A percentile compares a stretch with the other conserved stretches of the same genome.
phyloP scores from a whole-genome alignment of 2,113 vertebrate species.

The Malaclemys terrapin region DNA sequence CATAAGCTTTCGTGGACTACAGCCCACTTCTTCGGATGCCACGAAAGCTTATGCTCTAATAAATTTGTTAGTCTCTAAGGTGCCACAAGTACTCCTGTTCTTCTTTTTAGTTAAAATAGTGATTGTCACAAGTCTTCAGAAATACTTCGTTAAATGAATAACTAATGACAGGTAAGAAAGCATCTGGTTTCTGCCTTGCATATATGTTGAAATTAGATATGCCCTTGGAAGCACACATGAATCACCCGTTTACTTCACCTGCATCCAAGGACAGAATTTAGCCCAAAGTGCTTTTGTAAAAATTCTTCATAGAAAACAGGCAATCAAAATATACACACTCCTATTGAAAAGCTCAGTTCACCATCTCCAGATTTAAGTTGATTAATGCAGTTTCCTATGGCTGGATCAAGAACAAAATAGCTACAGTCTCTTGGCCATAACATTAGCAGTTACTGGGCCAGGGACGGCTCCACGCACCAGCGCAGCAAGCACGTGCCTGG shows the following conservation, averaged over 20 bases:
- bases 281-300: not conserved
- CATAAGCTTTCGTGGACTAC: too few relatives aligned
- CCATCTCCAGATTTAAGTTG: not conserved
- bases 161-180: conserved; percentile 22
- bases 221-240: not conserved
- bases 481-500: too few relatives aligned
- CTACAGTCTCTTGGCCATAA: not conserved
- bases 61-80: too few relatives aligned
- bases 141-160: conserved; percentile 29
- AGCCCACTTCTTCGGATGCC: too few relatives aligned
- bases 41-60: too few relatives aligned
- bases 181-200: not conserved
- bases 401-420: not conserved
- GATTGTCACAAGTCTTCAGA: conserved; percentile 24
- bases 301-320: not conserved
- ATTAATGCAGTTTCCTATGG: not conserved
- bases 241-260: not conserved
- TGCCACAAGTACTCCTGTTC: too few relatives aligned
- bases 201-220: not conserved
- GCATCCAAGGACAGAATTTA: not conserved
- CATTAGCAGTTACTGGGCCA: not conserved
- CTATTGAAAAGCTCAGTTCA: not conserved
- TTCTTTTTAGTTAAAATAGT: not conserved
- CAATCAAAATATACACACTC: not conserved
- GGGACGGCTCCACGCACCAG: too few relatives aligned